These are phyloP conservation scores for Druon quercuslanigerum DNA, from an alignment of 1,140 invertebrate species.

Conservation along the genomic window DNA sequence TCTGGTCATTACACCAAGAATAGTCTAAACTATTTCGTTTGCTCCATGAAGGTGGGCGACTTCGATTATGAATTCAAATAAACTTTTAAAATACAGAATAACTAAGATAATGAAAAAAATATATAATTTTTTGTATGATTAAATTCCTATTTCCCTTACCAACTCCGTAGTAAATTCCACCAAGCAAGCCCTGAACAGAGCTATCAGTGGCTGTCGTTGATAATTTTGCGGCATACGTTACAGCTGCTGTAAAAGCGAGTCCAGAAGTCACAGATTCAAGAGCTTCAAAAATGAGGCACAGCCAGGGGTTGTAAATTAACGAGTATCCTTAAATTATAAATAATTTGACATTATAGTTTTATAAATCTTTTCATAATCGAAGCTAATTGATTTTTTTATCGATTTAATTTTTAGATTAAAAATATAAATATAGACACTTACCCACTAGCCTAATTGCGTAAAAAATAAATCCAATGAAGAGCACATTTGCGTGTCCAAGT, in stretches of 20 bases:
- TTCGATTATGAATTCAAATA: background rate
- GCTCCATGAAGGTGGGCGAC: background rate
- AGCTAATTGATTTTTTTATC: conserved; percentile 34
- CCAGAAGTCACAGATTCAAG: conserved; percentile 90
- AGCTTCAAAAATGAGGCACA: conserved; percentile 87
- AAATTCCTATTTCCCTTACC: conserved; percentile 72
- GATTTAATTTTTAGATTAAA: background rate
- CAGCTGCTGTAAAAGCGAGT: conserved; percentile 87
- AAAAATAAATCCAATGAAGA: conserved; percentile 87
- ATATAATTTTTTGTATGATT: background rate
- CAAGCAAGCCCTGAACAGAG: conserved; percentile 88
- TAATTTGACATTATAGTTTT: no score
- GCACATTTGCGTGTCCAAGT: conserved; percentile 88
- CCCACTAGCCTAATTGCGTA: conserved; percentile 85
- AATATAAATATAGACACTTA: conserved; percentile 59
- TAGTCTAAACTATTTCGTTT: background rate
- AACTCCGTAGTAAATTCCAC: conserved; percentile 88
- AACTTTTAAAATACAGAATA: conserved; percentile 28
- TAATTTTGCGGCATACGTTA: conserved; percentile 87
- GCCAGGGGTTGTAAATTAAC: conserved; percentile 87
- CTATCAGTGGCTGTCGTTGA: conserved; percentile 88
- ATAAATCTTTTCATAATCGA: conserved; percentile 11
- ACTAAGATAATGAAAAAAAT: conserved; percentile 17
- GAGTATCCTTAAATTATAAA: conserved; percentile 81
- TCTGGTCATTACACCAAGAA: no score